phyloP scores from a whole-genome alignment of 2,113 vertebrate genomes.

The Pterophyllum scalare region DNA sequence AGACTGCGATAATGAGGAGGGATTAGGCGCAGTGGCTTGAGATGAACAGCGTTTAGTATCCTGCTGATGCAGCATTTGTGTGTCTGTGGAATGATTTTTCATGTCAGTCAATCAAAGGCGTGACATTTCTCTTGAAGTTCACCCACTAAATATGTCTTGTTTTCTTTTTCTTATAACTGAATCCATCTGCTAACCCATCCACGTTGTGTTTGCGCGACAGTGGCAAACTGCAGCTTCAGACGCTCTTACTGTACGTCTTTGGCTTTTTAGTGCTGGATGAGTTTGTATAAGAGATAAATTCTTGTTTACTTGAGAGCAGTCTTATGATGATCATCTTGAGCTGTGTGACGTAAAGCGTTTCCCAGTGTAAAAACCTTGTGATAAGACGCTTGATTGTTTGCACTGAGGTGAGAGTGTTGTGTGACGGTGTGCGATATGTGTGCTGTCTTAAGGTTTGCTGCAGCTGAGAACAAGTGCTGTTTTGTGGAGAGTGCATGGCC shows the following conservation, averaged over 20 bases:
- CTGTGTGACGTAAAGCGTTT: constrained; percentile 44
- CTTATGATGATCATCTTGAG: constrained; percentile 61
- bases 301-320: constrained; percentile 20
- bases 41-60: constrained; percentile 36
- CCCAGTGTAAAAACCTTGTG: constrained; percentile 48
- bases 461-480: constrained; percentile 58
- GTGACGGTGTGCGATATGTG: constrained; percentile 2
- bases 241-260: neutral
- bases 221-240: neutral
- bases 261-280: neutral
- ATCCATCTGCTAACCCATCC: neutral
- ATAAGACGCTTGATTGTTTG: constrained; percentile 1
- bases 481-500: constrained; percentile 50
- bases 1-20: constrained; percentile 36
- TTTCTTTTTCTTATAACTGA: neutral
- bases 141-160: neutral
- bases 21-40: constrained; percentile 45
- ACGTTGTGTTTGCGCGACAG: neutral
- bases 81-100: neutral
- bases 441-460: neutral
- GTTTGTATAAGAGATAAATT: constrained; percentile 1
- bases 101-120: neutral
- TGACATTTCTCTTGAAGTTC: neutral
- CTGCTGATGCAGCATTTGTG: constrained; percentile 52
- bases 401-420: constrained; percentile 31